phyloP scores from a whole-genome alignment of 2,888 invertebrate genomes.

The Leptinotarsa juncta region DNA sequence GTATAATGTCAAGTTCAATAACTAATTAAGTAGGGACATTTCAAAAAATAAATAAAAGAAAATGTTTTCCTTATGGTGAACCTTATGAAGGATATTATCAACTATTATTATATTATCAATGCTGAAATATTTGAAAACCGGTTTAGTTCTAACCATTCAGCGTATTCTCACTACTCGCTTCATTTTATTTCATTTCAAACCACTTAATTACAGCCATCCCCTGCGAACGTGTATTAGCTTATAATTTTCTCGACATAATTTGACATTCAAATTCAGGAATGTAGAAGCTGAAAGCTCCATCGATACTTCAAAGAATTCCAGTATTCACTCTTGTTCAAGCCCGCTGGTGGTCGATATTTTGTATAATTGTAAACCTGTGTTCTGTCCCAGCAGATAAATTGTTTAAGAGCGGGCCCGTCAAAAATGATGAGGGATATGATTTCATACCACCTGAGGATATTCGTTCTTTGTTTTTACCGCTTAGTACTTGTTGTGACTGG shows the following conservation, averaged over 20 bases:
- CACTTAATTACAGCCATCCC: slow-evolving; percentile 9
- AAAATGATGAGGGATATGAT: slow-evolving; percentile 61
- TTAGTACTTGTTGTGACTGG: slow-evolving; percentile 54
- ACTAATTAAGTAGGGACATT: too few species aligned
- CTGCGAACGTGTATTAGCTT: neutral
- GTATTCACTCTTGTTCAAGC: slow-evolving; percentile 27
- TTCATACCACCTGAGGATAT: slow-evolving; percentile 58
- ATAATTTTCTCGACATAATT: slow-evolving; percentile 11
- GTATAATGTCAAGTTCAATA: too few species aligned
- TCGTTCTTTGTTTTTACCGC: slow-evolving; percentile 59
- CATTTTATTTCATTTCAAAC: neutral
- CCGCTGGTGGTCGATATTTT: slow-evolving; percentile 42
- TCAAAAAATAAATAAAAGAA: too few species aligned
- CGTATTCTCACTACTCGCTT: neutral
- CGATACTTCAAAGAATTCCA: slow-evolving; percentile 21
- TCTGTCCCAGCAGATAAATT: slow-evolving; percentile 59
- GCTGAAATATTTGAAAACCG: too few species aligned
- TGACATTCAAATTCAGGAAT: slow-evolving; percentile 26
- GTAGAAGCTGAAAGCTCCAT: slow-evolving; percentile 25
- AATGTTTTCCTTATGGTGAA: too few species aligned
- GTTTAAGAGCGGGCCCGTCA: slow-evolving; percentile 56
- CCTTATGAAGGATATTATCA: too few species aligned
- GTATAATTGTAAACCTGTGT: slow-evolving; percentile 58
- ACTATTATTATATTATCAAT: too few species aligned
- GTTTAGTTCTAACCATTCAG: too few species aligned